phyloP scores from a whole-genome alignment of 2,888 invertebrate genomes.

The Therioaphis trifolii region DNA sequence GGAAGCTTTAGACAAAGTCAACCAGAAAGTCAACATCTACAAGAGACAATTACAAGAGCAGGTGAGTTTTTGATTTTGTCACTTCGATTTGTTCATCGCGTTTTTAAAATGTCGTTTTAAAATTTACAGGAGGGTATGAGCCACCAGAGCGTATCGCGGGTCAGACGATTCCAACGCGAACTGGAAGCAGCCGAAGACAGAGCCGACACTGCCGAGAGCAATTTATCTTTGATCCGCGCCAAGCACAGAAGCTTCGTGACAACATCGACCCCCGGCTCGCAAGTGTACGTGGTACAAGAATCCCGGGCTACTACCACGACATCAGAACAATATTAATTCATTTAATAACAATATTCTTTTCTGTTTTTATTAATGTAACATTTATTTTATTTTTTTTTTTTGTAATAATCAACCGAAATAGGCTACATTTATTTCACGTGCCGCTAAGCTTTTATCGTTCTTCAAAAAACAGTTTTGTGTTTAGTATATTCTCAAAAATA shows the following conservation, averaged over 20 bases:
- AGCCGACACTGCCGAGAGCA: slow-evolving; percentile 94
- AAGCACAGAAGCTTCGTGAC: slow-evolving; percentile 98
- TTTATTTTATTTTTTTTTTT: slow-evolving; percentile 51
- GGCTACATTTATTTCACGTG: slow-evolving; percentile 55
- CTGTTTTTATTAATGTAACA: slow-evolving; percentile 62
- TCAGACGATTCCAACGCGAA: slow-evolving; percentile 98
- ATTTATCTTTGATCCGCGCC: slow-evolving; percentile 93
- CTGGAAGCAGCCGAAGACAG: slow-evolving; percentile 97
- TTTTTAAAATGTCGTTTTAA: no score
- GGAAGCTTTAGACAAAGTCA: slow-evolving; percentile 87
- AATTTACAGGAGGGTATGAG: slow-evolving; percentile 85
- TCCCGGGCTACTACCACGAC: slow-evolving; percentile 72
- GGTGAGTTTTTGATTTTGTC: slow-evolving; percentile 70
- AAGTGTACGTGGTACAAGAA: slow-evolving; percentile 91
- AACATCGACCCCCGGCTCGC: slow-evolving; percentile 91
- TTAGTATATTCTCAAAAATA: slow-evolving; percentile 16
- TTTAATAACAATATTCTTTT: slow-evolving; percentile 53
- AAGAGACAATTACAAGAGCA: slow-evolving; percentile 96
- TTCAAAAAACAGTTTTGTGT: slow-evolving; percentile 3
- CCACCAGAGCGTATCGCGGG: slow-evolving; percentile 91
- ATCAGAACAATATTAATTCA: slow-evolving; percentile 63
- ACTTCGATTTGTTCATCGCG: not conserved
- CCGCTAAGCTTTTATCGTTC: slow-evolving; percentile 33
- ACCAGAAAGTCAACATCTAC: slow-evolving; percentile 90
- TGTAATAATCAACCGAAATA: slow-evolving; percentile 53